Evolutionary conservation across 2,888 invertebrate species (phyloP), one percentile per base, ranked within the genome.

Genomic region (Apotomis turbidana): DNA sequence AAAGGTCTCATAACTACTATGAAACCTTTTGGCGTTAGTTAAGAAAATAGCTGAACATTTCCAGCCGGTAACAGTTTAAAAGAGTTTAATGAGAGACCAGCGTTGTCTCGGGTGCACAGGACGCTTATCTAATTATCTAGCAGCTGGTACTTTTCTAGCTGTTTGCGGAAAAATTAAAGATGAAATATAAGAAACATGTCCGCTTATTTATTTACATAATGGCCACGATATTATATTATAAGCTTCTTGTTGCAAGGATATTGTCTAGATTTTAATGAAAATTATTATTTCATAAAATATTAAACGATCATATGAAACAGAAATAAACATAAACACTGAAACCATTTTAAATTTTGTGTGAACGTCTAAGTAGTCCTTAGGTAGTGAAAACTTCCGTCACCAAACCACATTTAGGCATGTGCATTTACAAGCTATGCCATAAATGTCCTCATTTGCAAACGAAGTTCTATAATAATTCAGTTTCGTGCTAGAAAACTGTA

Each of bases 41-140:
- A 52, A 52, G 63, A 52, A 63, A 63, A 63, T 57, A 66, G 66
- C 27, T 8, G 15, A 27, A 41, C n/a, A 57, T 66, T 66, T 57
- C 44, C 55, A 57, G 66, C 15, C 55, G 27, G 57, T 46, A 66
- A 66, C 62, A 55, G 61, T 61, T 68, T 54, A 46, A 44, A 49
- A 44, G 27, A 59, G 59, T 60, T 71, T 55, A 71, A 71, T 67
- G 68, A 62, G 57, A 51, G 38, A 57, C 61, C 51, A 38, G 15
- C 49, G 70, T 59, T 41, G 66, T 52, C 68, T 44, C 44, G 61
- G 41, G 62, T 62, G 62, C 62, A 57, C 55, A 38, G 38, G 49
- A 57, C 57, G 49, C 70, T 71, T 68, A 71, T 68, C 67, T 68
- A 67, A 71, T 71, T 71, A 71, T 44, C 61, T 62, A n/a, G 51